Evolutionary conservation across 2,113 vertebrate species (phyloP), one percentile per base, ranked within the genome.

Genomic region (Spilogale gracilis): DNA sequence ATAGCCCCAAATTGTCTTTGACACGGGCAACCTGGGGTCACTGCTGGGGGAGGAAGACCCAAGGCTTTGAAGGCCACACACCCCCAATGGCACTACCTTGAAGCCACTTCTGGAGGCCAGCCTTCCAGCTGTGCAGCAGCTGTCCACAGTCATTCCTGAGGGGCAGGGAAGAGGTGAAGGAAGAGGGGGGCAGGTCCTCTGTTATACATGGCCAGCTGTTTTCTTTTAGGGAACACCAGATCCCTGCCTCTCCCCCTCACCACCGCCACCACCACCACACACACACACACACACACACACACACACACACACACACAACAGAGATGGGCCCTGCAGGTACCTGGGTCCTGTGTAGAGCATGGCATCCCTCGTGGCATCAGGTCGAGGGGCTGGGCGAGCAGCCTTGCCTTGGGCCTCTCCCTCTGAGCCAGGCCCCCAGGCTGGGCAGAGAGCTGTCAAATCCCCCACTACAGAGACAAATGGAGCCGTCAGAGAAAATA

Each of bases 401-500:
- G 82, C 89, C 96, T 94, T 93, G 97, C 97, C 97, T 96, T 98
- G 98, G 99, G 99, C 99, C 99, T 98, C 99, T 99, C 98, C 98
- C 98, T 97, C 98, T 89, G 97, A 98, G 98, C 97, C 98, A 98
- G 91, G 94, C 97, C 99, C 99, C 99, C 99, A 98, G 98, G 98
- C 97, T 98, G 90, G 97, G 98, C 99, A 99, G 98, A 96, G 98
- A 99, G 97, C 99, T 99, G 99, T 99, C 99, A 99, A 99, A 98
- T 99, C 99, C 98, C 98, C 98, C 98, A 99, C 99, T 99, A 99
- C 98, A 99, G 99, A 99, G 99, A 99, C 99, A 99, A 99, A 99
- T 99, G 99, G 99, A 99, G 99, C 99, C 99, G 99, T 99, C 99
- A 99, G 98, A 99, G 99, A 99, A 99, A 99, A 99, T 99, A 99